These are phyloP conservation scores for Anolis carolinensis DNA, from an alignment of 2,113 vertebrate species.

Conservation along the genomic window DNA sequence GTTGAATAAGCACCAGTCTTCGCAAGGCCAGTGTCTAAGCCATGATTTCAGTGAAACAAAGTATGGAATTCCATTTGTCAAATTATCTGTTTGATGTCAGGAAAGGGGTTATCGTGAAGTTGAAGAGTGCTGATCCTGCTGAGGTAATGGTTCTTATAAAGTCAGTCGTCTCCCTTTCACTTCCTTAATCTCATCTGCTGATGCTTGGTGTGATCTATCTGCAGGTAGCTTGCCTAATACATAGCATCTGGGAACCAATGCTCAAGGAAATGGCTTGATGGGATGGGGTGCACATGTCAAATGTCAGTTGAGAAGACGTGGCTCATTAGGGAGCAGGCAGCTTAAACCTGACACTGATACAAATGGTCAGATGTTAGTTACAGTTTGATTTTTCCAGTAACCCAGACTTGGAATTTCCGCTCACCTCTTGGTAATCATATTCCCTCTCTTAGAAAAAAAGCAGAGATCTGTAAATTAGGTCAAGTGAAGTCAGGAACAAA, in stretches of 20 bases:
- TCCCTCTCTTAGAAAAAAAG: conserved; percentile 19
- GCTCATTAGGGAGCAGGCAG: not conserved
- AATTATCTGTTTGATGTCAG: conserved; percentile 35
- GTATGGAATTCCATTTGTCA: conserved; percentile 31
- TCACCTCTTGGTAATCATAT: conserved; percentile 5
- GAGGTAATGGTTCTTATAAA: conserved; percentile 11
- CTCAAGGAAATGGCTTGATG: conserved; percentile 12
- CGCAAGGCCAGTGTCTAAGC: conserved; percentile 1
- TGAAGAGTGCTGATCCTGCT: not conserved
- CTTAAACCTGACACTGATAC: conserved; percentile 5
- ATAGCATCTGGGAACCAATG: fast-evolving
- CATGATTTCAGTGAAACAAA: conserved; percentile 2
- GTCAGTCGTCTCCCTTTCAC: not conserved
- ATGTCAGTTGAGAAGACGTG: not conserved
- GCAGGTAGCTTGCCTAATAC: conserved; percentile 11
- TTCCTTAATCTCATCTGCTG: not conserved
- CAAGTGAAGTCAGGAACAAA: not conserved
- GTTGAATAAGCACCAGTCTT: not conserved
- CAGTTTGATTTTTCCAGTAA: not conserved
- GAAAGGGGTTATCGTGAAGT: not conserved
- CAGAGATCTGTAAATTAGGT: not conserved
- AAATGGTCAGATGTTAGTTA: not conserved
- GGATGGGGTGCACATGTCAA: not conserved
- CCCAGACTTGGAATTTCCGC: not conserved
- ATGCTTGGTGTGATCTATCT: not conserved